Evolutionary conservation across 1,140 invertebrate species (phyloP).

Genomic region (Adelges cooleyi): DNA sequence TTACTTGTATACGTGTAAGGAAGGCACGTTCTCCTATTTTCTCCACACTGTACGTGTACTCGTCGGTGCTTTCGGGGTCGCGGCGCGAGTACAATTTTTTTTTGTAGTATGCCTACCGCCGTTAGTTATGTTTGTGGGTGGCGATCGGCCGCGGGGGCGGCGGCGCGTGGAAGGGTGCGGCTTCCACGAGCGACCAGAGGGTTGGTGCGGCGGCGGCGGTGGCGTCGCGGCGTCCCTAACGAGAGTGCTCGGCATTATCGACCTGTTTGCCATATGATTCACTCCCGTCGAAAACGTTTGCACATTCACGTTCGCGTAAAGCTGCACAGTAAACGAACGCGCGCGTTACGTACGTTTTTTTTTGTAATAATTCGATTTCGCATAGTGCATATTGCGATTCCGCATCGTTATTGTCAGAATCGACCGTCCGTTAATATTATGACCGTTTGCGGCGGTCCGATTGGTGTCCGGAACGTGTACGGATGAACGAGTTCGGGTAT

Average conservation of each 20-base stretch:
- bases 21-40: no score
- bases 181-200: neutral
- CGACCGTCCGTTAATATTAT: neutral
- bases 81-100: no score
- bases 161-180: neutral
- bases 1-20: no score
- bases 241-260: slow-evolving; percentile 23
- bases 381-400: no score
- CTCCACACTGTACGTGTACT: no score
- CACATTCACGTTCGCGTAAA: neutral
- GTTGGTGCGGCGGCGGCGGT: neutral
- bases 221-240: slow-evolving; percentile 3
- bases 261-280: slow-evolving; percentile 15
- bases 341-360: neutral
- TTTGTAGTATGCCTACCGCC: no score
- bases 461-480: neutral
- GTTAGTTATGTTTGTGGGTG: no score
- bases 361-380: neutral
- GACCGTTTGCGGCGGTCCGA: no score
- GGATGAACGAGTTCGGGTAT: neutral
- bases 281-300: neutral
- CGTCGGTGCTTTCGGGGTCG: no score
- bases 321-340: neutral
- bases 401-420: no score
- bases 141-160: no score